Evolutionary conservation across 37 sponge, comb jelly and placozoan genomes (phyloP).

Genomic region (Ephydatia muelleri): DNA sequence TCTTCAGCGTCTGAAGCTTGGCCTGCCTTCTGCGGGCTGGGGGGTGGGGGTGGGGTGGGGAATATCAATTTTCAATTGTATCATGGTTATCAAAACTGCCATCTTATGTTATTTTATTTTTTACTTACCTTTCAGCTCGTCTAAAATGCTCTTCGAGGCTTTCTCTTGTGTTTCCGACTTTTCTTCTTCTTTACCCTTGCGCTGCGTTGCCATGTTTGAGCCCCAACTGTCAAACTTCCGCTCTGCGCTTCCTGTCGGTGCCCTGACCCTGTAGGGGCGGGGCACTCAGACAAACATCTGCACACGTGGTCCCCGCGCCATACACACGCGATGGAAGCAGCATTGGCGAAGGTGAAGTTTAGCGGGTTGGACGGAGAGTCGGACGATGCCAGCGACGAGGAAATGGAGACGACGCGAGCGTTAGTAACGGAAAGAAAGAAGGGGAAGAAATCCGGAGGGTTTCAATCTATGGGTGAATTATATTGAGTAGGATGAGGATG

Average conservation of each 20-base stretch:
- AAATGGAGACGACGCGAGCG: constrained; percentile 15
- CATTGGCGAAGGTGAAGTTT: constrained; percentile 4
- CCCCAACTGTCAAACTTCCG: not conserved
- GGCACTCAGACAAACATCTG: not conserved
- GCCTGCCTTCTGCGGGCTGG: not conserved
- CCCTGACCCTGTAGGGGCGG: not conserved
- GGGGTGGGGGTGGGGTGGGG: not conserved
- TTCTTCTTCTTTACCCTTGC: constrained; percentile 2
- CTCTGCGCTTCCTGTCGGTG: not conserved
- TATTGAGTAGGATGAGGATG: not conserved
- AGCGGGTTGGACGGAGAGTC: not conserved
- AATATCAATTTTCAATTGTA: too few relatives aligned
- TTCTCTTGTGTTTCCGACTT: constrained; percentile 9
- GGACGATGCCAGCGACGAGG: not conserved
- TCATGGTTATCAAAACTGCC: not conserved
- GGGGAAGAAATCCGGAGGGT: constrained; percentile 85
- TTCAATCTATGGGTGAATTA: constrained; percentile 81
- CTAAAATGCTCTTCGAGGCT: not conserved
- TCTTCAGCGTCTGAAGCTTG: not conserved
- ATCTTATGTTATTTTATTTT: too few relatives aligned
- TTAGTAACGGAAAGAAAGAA: constrained; percentile 63
- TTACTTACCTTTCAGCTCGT: not conserved
- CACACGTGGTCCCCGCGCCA: not conserved
- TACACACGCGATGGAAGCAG: not conserved
- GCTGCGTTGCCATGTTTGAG: constrained; percentile 11